Percentiles rank a stretch among this genome's conserved stretches.
Evolutionary conservation across 2,888 invertebrate genomes (phyloP).

Genomic region (Maniola hyperantus): DNA sequence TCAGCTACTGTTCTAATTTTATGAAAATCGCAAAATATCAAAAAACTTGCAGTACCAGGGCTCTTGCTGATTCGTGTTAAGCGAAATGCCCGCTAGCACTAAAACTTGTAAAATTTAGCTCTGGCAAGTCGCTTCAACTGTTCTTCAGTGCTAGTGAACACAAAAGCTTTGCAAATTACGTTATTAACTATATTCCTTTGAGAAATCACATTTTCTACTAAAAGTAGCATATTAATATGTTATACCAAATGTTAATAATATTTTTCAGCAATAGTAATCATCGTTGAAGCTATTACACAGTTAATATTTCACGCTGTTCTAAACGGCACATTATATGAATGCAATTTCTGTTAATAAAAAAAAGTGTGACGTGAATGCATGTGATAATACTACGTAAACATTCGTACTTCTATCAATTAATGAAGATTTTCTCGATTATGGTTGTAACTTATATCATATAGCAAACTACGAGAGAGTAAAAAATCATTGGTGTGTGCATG

Average conservation of each 20-base stretch:
- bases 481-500: neutral
- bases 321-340: neutral
- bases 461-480: constrained; percentile 3
- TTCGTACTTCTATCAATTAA: neutral
- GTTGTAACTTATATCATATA: neutral
- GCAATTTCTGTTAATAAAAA: neutral
- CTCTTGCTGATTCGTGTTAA: neutral
- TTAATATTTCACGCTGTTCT: neutral
- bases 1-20: too few species aligned
- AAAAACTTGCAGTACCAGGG: neutral
- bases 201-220: neutral
- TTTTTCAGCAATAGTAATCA: neutral
- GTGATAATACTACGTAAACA: neutral
- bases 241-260: neutral
- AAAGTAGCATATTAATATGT: neutral
- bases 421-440: neutral
- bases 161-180: neutral
- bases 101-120: too few species aligned
- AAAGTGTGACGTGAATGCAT: neutral
- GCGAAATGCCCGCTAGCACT: too few species aligned
- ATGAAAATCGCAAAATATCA: neutral
- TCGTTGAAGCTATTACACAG: too few species aligned
- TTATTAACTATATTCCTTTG: neutral
- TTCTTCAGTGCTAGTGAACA: too few species aligned
- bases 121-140: too few species aligned